Evolutionary conservation across 2,888 invertebrate species (phyloP), one percentile per base, ranked within the genome.

Genomic region (Phytoseiulus persimilis): DNA sequence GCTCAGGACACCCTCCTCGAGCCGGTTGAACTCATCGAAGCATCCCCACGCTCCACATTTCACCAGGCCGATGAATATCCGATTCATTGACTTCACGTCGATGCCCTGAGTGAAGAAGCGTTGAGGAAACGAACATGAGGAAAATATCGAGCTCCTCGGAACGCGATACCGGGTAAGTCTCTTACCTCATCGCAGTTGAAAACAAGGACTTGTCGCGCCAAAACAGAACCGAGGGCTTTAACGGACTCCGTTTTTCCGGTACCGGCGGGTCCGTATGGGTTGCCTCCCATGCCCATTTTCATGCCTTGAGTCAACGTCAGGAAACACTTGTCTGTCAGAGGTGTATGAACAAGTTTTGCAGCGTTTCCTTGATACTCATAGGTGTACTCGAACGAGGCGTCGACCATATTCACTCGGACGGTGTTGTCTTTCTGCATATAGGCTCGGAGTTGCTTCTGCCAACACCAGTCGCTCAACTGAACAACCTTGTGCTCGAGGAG

Each of bases 231-330:
- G 9, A 99, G 94, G 0, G 98, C 97, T 94, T 99, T 99, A 0
- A 99, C 98, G 32, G 98, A 98, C 93, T 99, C 99, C 0, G 99
- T 99, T 94, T 99, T 99, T 0, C 99, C 99, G 0, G 99, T 99
- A 90, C 99, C 99, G 32, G 99, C 99, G 0, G 99, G 99, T 0
- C 99, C 99, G 92, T 98, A 99, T 0, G 99, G 99, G 94, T 99
- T 99, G 14, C 99, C 99, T 90, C 99, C 98, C 91, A 99, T 94
- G 0, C 99, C 99, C 93, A 99, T 95, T 92, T 96, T 95, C 95
- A 99, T 95, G 1, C 93, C 93, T 92, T 99, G 99, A 14, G 98
- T 98, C 90, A 99, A 94, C 84, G 99, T 98, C 90, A 99, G 94
- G 93, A 98, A 99, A 92, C 99, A 99, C 92, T 98, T 97, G 93